Percentiles rank a stretch among this genome's conserved stretches.
Evolutionary conservation across 2,797 vertebrate species (phyloP).

Genomic region (Gobionotothen gibberifrons): DNA sequence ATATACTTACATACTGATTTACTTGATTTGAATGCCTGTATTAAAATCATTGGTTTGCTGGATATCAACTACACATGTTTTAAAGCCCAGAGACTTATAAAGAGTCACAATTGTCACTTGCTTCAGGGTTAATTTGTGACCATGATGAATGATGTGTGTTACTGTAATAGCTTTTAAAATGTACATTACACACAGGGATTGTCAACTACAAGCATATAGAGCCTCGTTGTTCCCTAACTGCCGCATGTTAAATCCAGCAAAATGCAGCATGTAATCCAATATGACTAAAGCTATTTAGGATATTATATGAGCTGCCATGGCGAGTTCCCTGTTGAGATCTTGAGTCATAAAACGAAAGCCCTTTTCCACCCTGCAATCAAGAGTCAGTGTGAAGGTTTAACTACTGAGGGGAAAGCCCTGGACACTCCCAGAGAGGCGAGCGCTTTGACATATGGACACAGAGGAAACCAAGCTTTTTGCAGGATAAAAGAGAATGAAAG

Average conservation of each 20-base stretch:
- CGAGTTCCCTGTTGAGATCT: conserved; percentile 67
- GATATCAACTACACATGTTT: conserved; percentile 47
- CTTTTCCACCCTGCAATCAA: conserved; percentile 70
- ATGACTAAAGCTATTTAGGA: conserved; percentile 70
- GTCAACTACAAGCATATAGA: conserved; percentile 57
- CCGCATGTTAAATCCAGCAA: conserved; percentile 71
- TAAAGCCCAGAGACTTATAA: conserved; percentile 33
- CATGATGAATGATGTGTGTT: conserved; percentile 59
- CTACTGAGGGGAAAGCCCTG: conserved; percentile 31
- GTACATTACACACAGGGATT: conserved; percentile 52
- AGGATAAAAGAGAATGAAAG: neutral
- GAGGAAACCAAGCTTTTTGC: conserved; percentile 9
- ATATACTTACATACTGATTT: conserved; percentile 8
- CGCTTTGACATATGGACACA: conserved; percentile 35
- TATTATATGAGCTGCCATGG: conserved; percentile 71
- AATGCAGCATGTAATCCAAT: conserved; percentile 75
- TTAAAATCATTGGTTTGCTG: conserved; percentile 47
- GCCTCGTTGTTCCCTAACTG: conserved; percentile 67
- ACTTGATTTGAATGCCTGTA: conserved; percentile 25
- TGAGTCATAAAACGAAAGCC: conserved; percentile 66
- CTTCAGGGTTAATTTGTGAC: conserved; percentile 59
- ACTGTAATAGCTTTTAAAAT: conserved; percentile 73
- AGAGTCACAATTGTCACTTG: conserved; percentile 45
- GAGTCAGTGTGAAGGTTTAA: conserved; percentile 69
- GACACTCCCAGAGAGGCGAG: conserved; percentile 37